A percentile compares a stretch with the other conserved stretches of the same genome.
Evolutionary conservation across 2,113 vertebrate species (phyloP).

Genomic region (Pteronura brasiliensis): DNA sequence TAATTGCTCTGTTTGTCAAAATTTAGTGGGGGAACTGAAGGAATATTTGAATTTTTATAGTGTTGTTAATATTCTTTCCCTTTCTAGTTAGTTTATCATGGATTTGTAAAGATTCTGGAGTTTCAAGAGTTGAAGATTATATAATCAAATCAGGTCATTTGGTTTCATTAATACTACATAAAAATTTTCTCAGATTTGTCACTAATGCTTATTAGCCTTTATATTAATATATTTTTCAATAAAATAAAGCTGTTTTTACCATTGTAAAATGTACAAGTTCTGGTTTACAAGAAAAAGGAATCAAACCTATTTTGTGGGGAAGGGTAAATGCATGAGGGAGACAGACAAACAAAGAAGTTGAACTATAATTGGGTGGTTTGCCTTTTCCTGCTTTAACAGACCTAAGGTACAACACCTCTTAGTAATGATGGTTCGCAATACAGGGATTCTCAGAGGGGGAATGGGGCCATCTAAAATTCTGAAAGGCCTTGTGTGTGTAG

Average conservation of each 20-base stretch:
- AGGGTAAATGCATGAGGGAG: neutral
- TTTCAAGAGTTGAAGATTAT: neutral
- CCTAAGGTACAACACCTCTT: neutral
- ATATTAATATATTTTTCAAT: neutral
- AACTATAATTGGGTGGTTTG: neutral
- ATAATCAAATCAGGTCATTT: conserved; percentile 14
- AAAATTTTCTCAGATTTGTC: neutral
- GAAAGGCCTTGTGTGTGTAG: neutral
- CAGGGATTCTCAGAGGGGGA: neutral
- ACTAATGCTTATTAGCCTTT: neutral
- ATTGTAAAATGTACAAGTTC: neutral
- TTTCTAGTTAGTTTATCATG: neutral
- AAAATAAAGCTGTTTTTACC: conserved; percentile 22
- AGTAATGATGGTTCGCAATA: neutral
- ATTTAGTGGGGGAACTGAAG: neutral
- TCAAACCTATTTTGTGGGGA: neutral
- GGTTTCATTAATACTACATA: conserved; percentile 16
- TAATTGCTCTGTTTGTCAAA: neutral
- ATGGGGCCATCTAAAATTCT: neutral
- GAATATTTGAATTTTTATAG: conserved; percentile 9
- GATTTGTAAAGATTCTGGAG: conserved; percentile 26
- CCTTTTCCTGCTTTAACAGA: neutral
- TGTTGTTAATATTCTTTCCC: neutral
- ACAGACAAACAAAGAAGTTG: neutral
- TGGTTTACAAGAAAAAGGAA: neutral